phyloP scores from a whole-genome alignment of 2,797 vertebrate genomes.

The Otolemur crassicaudatus region DNA sequence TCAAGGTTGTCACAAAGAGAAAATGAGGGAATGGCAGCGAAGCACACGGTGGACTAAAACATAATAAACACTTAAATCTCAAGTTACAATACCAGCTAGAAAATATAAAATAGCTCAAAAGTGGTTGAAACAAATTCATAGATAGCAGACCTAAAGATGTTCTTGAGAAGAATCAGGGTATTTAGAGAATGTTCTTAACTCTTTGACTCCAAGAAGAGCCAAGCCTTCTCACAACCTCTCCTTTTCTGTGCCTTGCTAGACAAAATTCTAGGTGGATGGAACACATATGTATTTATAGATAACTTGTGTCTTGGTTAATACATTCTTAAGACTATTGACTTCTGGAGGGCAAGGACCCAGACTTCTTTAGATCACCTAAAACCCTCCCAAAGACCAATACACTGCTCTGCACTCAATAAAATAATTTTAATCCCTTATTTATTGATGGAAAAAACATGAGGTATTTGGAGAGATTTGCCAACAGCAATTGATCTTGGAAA shows the following conservation, averaged over 20 bases:
- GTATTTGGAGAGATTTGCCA: constrained; percentile 65
- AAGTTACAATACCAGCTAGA: neutral
- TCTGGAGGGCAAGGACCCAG: constrained; percentile 30
- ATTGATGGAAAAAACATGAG: constrained; percentile 67
- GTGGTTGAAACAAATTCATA: neutral
- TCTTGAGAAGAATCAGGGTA: constrained; percentile 30
- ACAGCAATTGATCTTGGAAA: constrained; percentile 70
- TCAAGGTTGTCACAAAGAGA: neutral
- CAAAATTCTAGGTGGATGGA: constrained; percentile 2
- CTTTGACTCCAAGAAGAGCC: neutral
- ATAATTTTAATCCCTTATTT: constrained; percentile 78
- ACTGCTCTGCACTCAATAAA: constrained; percentile 67
- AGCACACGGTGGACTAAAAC: neutral
- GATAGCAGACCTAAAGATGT: neutral
- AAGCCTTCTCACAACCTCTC: neutral
- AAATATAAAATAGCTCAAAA: constrained; percentile 19
- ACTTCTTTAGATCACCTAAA: constrained; percentile 61
- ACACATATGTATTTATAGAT: constrained; percentile 48
- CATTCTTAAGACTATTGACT: constrained; percentile 64
- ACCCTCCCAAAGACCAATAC: constrained; percentile 53
- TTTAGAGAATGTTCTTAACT: constrained; percentile 49
- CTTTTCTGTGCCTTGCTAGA: constrained; percentile 30
- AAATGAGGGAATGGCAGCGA: neutral
- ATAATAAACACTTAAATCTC: constrained; percentile 15
- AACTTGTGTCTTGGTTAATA: constrained; percentile 52